phyloP scores from a whole-genome alignment of 2,113 vertebrate species.

The Rostratula benghalensis region DNA sequence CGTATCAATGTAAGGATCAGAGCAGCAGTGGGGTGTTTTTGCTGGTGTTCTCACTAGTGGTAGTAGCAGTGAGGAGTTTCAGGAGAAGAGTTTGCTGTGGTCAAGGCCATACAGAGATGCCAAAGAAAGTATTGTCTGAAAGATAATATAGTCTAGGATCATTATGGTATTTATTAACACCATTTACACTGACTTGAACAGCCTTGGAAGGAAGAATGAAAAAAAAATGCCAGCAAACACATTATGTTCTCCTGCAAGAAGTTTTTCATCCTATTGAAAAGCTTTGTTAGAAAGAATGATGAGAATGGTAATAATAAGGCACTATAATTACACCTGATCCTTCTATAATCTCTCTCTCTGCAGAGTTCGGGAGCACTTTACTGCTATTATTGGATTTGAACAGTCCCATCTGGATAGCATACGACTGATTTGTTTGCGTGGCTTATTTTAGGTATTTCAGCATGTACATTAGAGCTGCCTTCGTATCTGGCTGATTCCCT shows the following conservation, averaged over 20 bases:
- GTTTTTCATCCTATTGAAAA: constrained; percentile 46
- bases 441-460: constrained; percentile 62
- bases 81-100: neutral
- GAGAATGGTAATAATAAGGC: constrained; percentile 52
- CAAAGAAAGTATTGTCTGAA: neutral
- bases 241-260: constrained; percentile 23
- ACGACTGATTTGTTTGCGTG: constrained; percentile 55
- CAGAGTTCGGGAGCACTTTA: constrained; percentile 59
- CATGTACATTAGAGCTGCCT: neutral
- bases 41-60: neutral
- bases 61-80: neutral
- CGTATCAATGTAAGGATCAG: neutral
- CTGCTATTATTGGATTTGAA: constrained; percentile 66
- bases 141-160: neutral
- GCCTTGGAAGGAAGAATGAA: constrained; percentile 27
- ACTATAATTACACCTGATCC: constrained; percentile 65
- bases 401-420: constrained; percentile 59
- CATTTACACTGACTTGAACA: constrained; percentile 5
- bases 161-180: neutral
- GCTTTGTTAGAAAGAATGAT: constrained; percentile 60
- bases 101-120: neutral
- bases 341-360: constrained; percentile 56
- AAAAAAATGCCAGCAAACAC: constrained; percentile 49
- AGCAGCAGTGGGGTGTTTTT: neutral
- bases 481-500: neutral